These are phyloP conservation scores for Rattus rattus DNA, from an alignment of 2,113 vertebrate genomes.

Conservation along the genomic window DNA sequence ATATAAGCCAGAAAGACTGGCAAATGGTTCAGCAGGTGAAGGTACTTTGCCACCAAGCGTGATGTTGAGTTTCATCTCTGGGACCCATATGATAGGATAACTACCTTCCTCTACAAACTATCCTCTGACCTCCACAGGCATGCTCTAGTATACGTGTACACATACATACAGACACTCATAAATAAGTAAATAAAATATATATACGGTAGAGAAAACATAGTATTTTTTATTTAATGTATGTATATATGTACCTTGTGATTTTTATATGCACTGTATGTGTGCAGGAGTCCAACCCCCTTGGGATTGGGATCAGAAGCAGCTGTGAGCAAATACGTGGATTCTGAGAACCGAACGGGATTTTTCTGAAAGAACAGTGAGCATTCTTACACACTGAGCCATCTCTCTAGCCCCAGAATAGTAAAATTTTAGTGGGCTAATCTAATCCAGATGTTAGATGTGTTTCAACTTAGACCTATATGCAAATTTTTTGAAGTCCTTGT, in stretches of 20 bases:
- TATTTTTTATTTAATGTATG: too few relatives aligned
- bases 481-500: not conserved
- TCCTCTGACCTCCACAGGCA: not conserved
- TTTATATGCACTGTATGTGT: too few relatives aligned
- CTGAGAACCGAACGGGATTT: not conserved
- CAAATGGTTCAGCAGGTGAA: not conserved
- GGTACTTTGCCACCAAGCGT: not conserved
- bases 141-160: not conserved
- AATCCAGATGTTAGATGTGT: not conserved
- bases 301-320: not conserved
- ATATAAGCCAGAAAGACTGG: not conserved
- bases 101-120: not conserved
- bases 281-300: not conserved
- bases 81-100: not conserved
- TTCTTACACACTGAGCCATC: not conserved
- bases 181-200: too few relatives aligned
- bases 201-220: too few relatives aligned
- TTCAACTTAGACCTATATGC: not conserved
- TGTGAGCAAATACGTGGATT: not conserved
- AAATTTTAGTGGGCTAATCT: not conserved
- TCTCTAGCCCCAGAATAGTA: not conserved
- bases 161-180: too few relatives aligned
- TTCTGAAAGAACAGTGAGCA: not conserved
- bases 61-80: not conserved
- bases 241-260: too few relatives aligned